Evolutionary conservation across 2,888 invertebrate genomes (phyloP), one percentile per base, ranked within the genome.

Genomic region (Drosophila vallismaia): DNA sequence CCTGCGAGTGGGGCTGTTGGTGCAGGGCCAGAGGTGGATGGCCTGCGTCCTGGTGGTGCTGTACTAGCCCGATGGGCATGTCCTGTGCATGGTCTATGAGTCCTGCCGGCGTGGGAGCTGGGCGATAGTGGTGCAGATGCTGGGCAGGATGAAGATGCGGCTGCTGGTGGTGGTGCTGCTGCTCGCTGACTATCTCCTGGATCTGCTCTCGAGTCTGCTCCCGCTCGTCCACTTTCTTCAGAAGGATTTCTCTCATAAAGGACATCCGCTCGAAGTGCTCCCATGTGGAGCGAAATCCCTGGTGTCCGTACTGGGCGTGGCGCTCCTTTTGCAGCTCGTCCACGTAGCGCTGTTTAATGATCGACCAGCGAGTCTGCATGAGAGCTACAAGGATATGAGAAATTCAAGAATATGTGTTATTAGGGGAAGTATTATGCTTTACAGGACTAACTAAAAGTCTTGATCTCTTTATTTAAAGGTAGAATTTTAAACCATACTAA

Each of bases 231-330:
- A 90, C 90, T 66, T 90, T 90, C 14, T 88, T 86, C 9, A 88
- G 67, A 29, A 90, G 78, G 59, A 86, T 90, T 4, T 89, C 90
- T 1, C 90, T 82, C 90, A 90, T 90, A 28, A 90, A 90, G 45
- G 85, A 76, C 90, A 90, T 90, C 14, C 90, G 90, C 4, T 90
- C 90, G 33, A 90, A 90, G 69, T 90, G 90, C 62, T 90, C 90
- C 90, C 90, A 90, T 26, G 88, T 88, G 31, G 90, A 90, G 24
- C 89, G 81, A 49, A 90, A 90, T 6, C 68, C 76, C 53, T 89
- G 89, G 40, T 90, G 87, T 0, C 77, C 75, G 42, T 88, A 89
- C 51, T 86, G 83, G 2, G 88, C 77, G 58, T 90, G 90, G 0
- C 90, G 89, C 58, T 90, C 90, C 74, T 90, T 90, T 53, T 90